Evolutionary conservation across 1,140 invertebrate genomes (phyloP), one percentile per base, ranked within the genome.

Genomic region (Eurosta solidaginis): DNA sequence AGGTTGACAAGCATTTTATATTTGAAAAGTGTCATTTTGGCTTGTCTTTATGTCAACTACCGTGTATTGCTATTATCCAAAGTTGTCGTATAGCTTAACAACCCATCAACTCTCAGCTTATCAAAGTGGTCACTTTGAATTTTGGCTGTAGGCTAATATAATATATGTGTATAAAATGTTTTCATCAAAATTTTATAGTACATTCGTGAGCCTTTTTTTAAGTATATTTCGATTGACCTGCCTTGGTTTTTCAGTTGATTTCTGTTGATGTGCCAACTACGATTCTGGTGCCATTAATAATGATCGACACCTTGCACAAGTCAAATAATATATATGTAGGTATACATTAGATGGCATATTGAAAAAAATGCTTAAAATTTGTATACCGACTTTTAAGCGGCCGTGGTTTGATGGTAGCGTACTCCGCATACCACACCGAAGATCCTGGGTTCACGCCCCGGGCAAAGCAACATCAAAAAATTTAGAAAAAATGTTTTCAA

Each of bases 261-360:
- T 68, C 33, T 68, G 59, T 68, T n/a, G 59, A 68, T 33, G 27
- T 68, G 59, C 33, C 59, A 20, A 20, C 33, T 29, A n/a, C 59
- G 20, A 36, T 68, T 40, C 40, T 68, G 36, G n/a, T n/a, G 33
- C 59, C 59, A 68, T 68, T 68, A 68, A 68, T 68, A 68, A 68
- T 68, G 33, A 68, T 68, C 59, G 36, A 68, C 59, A 68, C 59
- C 59, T 68, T 68, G n/a, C n/a, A n/a, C n/a, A n/a, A n/a, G n/a
- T n/a, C n/a, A n/a, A n/a, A n/a, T n/a, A n/a, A n/a, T n/a, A n/a
- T n/a, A n/a, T n/a, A n/a, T n/a, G n/a, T n/a, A n/a, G n/a, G n/a
- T n/a, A n/a, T n/a, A n/a, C n/a, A n/a, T n/a, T n/a, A n/a, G n/a
- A n/a, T n/a, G n/a, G n/a, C n/a, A n/a, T n/a, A n/a, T n/a, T n/a